Evolutionary conservation across 2,888 invertebrate genomes (phyloP), one percentile per base, ranked within the genome.

Genomic region (Amphipyra berbera): DNA sequence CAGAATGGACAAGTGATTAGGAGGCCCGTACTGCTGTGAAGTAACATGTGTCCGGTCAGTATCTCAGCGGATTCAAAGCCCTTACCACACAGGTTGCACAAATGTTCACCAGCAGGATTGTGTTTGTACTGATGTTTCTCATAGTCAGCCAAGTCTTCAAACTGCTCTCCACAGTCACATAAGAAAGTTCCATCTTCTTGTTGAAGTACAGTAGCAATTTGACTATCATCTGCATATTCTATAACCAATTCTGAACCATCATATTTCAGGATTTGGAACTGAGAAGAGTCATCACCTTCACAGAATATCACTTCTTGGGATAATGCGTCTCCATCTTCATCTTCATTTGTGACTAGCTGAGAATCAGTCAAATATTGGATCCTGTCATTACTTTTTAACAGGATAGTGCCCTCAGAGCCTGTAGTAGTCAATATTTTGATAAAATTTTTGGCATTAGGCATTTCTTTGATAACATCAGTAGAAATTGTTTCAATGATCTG

Each of bases 31-130:
- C 87, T 87, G 48, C 86, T 91, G 56, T 95, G 95, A 0, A 95
- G 83, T n/a, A 95, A 68, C 84, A 90, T 92, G 50, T 95, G 95
- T 0, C 95, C 95, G 0, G 91, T 90, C 6, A 95, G 78, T 38
- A 95, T 94, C 68, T 95, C 94, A 0, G 87, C 73, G 0, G 94
- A 90, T 69, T 95, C 95, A 77, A 95, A 95, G 0, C 92, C 93
- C 81, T 94, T 95, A 0, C 94, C 93, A 56, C 95, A 95, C 4
- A 94, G 76, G 56, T 88, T 92, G 61, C 95, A 95, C 0, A 93
- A 73, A 67, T 92, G 87, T 37, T 92, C 92, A 0, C 89, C 92
- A 0, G 86, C 88, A 1, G 91, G 88, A 47, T 93, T 92, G 53
- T 95, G 95, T 42, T 91, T 90, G 14, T 83, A 82, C 68, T 92